A percentile compares a stretch with the other conserved stretches of the same genome.
Evolutionary conservation across 2,888 invertebrate species (phyloP).

Genomic region (Erynnis tages): DNA sequence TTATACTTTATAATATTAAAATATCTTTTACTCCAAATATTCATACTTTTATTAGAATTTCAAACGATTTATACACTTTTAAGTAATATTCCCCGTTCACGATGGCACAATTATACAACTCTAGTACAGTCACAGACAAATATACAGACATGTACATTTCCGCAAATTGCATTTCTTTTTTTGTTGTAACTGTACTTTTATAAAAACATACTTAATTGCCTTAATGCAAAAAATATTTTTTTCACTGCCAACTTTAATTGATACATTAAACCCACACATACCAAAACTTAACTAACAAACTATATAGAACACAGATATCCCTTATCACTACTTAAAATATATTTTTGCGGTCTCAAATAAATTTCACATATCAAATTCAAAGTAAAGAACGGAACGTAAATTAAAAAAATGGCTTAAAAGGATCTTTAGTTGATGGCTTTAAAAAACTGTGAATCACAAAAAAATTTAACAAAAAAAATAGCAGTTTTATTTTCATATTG

Average conservation of each 20-base stretch:
- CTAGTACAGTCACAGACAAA: constrained; percentile 29
- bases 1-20: too few species aligned
- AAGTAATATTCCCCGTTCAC: constrained; percentile 10
- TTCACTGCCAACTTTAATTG: background rate
- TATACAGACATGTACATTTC: constrained; percentile 3
- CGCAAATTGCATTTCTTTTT: constrained; percentile 5
- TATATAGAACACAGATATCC: constrained; percentile 16
- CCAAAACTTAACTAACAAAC: constrained; percentile 17
- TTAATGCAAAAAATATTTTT: background rate
- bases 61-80: constrained; percentile 7
- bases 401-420: too few species aligned
- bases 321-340: constrained; percentile 6
- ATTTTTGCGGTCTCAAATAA: background rate
- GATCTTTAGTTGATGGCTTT: too few species aligned
- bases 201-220: background rate
- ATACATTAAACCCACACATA: constrained; percentile 3
- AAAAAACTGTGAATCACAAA: too few species aligned
- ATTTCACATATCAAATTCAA: too few species aligned
- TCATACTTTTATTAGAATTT: background rate
- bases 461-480: too few species aligned
- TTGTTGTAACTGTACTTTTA: constrained; percentile 28
- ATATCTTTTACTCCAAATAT: background rate
- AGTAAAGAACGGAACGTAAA: too few species aligned
- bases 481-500: too few species aligned
- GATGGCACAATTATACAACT: constrained; percentile 32